Conservation (phyloP, 2,888 invertebrate species). For the Malachius bipustulatus region DNA sequence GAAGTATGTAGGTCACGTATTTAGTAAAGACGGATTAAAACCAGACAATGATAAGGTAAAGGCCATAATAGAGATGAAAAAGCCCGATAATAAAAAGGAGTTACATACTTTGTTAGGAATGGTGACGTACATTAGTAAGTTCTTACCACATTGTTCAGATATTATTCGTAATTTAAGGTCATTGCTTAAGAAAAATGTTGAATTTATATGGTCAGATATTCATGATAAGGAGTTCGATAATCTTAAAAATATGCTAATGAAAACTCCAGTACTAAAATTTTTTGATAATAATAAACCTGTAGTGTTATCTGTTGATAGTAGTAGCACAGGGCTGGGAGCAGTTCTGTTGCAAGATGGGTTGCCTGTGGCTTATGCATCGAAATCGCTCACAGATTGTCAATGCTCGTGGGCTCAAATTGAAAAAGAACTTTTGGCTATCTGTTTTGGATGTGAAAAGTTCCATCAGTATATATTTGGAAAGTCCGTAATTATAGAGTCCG, state of each 20-base stretch:
- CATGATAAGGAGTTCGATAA: constrained; percentile 11
- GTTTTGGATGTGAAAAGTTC: too few relatives aligned
- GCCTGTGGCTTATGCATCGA: constrained; percentile 14
- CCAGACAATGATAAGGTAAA: constrained; percentile 11
- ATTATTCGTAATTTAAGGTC: constrained; percentile 5
- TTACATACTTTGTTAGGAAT: neutral
- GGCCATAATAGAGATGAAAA: constrained; percentile 11
- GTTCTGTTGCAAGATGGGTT: constrained; percentile 25
- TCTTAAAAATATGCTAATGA: constrained; percentile 9
- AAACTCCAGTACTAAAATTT: constrained; percentile 7
- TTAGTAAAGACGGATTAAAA: constrained; percentile 17
- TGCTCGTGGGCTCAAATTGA: too few relatives aligned
- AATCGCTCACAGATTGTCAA: too few relatives aligned
- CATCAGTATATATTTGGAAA: too few relatives aligned
- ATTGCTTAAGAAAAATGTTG: constrained; percentile 8
- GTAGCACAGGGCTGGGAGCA: constrained; percentile 19
- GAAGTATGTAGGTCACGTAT: constrained; percentile 22
- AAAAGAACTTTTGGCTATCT: too few relatives aligned
- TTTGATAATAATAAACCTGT: constrained; percentile 8
- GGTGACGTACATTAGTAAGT: constrained; percentile 4
- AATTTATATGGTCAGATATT: constrained; percentile 8
- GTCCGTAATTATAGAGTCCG: too few relatives aligned
- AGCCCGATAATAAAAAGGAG: constrained; percentile 1
- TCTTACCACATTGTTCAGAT: constrained; percentile 8
- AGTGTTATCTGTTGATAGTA: constrained; percentile 5